Conservation (phyloP, 1,140 invertebrate species). For the Drosophila oshimai region DNA sequence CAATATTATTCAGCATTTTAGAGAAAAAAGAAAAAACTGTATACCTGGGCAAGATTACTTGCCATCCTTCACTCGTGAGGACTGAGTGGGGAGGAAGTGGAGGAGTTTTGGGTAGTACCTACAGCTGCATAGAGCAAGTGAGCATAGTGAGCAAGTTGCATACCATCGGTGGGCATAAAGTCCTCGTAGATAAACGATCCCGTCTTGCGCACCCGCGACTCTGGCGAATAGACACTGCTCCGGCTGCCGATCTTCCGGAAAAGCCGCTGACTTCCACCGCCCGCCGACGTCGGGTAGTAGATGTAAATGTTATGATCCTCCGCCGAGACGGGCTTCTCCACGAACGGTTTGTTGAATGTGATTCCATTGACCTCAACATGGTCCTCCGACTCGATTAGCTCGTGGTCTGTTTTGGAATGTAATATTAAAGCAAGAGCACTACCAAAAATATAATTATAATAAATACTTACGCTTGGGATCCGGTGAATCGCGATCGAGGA, state of each 20-base stretch:
- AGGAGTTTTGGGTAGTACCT: slow-evolving; percentile 1
- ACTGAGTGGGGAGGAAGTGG: not conserved
- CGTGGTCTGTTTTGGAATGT: slow-evolving; percentile 88
- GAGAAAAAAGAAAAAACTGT: not conserved
- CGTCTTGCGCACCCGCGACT: slow-evolving; percentile 97
- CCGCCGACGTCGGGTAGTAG: slow-evolving; percentile 99
- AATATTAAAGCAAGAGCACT: not conserved
- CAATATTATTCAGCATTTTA: too few relatives aligned
- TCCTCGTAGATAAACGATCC: slow-evolving; percentile 99
- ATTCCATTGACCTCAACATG: slow-evolving; percentile 99
- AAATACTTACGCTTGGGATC: slow-evolving; percentile 92
- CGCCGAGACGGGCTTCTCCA: slow-evolving; percentile 93
- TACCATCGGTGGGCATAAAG: slow-evolving; percentile 99
- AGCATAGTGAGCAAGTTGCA: slow-evolving; percentile 60
- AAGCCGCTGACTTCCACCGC: slow-evolving; percentile 96
- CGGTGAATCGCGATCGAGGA: slow-evolving; percentile 95
- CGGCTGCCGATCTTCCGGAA: slow-evolving; percentile 99
- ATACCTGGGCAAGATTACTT: not conserved
- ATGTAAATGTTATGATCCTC: slow-evolving; percentile 99
- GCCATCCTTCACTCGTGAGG: not conserved
- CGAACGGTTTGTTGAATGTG: slow-evolving; percentile 99
- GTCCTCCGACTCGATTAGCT: slow-evolving; percentile 98
- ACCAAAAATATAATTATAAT: slow-evolving; percentile 22
- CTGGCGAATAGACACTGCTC: slow-evolving; percentile 98
- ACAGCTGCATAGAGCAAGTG: slow-evolving; percentile 17